Conservation (phyloP, 1,140 invertebrate species). For the Eueides isabella region DNA sequence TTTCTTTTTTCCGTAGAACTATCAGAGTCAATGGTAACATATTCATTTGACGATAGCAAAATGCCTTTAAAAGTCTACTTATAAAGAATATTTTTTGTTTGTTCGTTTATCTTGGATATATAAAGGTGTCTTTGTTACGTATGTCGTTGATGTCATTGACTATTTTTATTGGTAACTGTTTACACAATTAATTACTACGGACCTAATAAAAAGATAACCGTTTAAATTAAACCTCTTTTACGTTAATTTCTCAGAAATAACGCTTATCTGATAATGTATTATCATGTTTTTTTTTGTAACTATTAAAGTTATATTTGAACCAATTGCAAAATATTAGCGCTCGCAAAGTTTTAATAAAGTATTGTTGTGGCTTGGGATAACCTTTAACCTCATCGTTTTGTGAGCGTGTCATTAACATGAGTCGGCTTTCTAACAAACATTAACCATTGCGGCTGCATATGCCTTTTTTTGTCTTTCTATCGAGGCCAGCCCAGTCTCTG, state of each 20-base stretch:
- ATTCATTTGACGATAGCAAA: too few relatives aligned
- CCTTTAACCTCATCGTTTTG: slow-evolving; percentile 55
- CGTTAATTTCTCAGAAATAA: slow-evolving; percentile 8
- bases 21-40: too few relatives aligned
- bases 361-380: slow-evolving; percentile 80
- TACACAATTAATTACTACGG: background rate
- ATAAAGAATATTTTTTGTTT: too few relatives aligned
- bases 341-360: slow-evolving; percentile 59
- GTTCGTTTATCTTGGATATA: too few relatives aligned
- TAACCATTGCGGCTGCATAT: slow-evolving; percentile 78
- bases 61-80: too few relatives aligned
- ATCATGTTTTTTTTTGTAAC: background rate
- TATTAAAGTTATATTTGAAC: background rate
- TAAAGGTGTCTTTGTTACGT: background rate
- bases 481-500: background rate
- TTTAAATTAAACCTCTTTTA: background rate
- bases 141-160: background rate
- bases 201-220: background rate
- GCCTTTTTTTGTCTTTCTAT: slow-evolving; percentile 34
- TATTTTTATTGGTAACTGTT: background rate
- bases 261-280: slow-evolving; percentile 19
- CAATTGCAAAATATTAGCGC: slow-evolving; percentile 59
- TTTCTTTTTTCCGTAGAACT: too few relatives aligned
- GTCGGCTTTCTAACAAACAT: slow-evolving; percentile 61
- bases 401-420: slow-evolving; percentile 59